phyloP scores from a whole-genome alignment of 2,888 invertebrate species.

The Apodemia zela region DNA sequence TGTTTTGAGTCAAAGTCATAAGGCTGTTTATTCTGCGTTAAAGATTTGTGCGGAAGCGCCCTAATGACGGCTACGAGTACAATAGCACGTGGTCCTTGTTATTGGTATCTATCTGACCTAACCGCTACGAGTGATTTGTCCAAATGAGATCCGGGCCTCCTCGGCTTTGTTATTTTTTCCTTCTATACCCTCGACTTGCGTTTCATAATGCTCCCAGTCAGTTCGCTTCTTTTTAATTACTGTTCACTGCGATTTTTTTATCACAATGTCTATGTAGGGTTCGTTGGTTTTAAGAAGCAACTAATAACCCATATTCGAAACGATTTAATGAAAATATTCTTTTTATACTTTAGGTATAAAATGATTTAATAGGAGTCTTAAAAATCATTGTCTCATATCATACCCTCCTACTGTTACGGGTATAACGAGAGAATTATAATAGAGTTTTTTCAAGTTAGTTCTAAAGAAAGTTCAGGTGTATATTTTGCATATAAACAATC shows the following conservation, averaged over 20 bases:
- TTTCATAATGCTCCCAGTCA: constrained; percentile 22
- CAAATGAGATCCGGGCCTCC: constrained; percentile 77
- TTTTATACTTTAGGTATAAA: too few species aligned
- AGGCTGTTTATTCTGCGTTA: constrained; percentile 40
- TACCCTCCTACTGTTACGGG: too few species aligned
- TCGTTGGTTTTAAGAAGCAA: not conserved
- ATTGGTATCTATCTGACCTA: constrained; percentile 78
- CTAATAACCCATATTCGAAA: not conserved
- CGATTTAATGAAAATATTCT: too few species aligned
- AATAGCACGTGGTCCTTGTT: constrained; percentile 76
- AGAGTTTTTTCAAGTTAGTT: too few species aligned
- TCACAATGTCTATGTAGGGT: constrained; percentile 4
- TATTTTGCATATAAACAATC: too few species aligned
- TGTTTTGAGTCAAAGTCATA: constrained; percentile 38
- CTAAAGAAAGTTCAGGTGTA: too few species aligned
- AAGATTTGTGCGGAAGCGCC: constrained; percentile 59
- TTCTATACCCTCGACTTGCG: constrained; percentile 27
- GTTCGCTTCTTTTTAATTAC: constrained; percentile 26
- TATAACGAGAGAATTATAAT: too few species aligned
- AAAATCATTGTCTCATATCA: too few species aligned
- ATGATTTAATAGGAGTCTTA: too few species aligned
- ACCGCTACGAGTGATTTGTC: constrained; percentile 79
- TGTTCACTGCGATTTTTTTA: constrained; percentile 17
- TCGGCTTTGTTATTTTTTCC: constrained; percentile 66
- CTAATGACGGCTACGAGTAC: constrained; percentile 74